A percentile compares a stretch with the other conserved stretches of the same genome.
Conservation (phyloP, 1,140 invertebrate genomes). For the Eumaeus atala region DNA sequence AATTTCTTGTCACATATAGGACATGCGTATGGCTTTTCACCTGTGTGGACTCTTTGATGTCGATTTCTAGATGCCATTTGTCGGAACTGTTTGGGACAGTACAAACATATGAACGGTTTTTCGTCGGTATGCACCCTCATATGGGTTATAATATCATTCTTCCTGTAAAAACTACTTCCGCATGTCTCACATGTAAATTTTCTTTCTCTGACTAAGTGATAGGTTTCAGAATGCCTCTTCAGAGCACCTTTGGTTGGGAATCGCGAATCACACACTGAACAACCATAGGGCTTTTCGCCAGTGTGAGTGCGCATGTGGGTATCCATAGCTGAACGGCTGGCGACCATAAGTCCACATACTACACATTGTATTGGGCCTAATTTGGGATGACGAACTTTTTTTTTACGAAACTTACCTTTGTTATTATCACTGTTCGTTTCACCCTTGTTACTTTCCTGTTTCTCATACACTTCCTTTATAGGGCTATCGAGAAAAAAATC, state of each 20-base stretch:
- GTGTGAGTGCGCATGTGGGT: slow-evolving; percentile 88
- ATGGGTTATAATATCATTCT: slow-evolving; percentile 63
- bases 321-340: slow-evolving; percentile 74
- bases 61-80: slow-evolving; percentile 53
- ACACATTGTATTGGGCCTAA: slow-evolving; percentile 40
- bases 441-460: slow-evolving; percentile 4
- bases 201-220: slow-evolving; percentile 50
- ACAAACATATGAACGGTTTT: slow-evolving; percentile 72
- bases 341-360: slow-evolving; percentile 40
- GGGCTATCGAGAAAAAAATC: slow-evolving; percentile 13
- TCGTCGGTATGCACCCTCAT: slow-evolving; percentile 58
- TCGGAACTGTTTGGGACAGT: slow-evolving; percentile 68
- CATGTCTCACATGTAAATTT: slow-evolving; percentile 64
- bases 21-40: slow-evolving; percentile 58
- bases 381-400: slow-evolving; percentile 28
- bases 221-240: slow-evolving; percentile 72
- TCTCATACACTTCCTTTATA: slow-evolving; percentile 16
- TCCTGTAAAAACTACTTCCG: slow-evolving; percentile 61
- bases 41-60: slow-evolving; percentile 54
- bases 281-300: slow-evolving; percentile 84
- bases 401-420: slow-evolving; percentile 21
- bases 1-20: slow-evolving; percentile 59
- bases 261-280: slow-evolving; percentile 78
- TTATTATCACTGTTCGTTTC: slow-evolving; percentile 15
- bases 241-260: slow-evolving; percentile 70